Evolutionary conservation across 2,797 vertebrate genomes (phyloP).

Genomic region (Pteronotus mesoamericanus): DNA sequence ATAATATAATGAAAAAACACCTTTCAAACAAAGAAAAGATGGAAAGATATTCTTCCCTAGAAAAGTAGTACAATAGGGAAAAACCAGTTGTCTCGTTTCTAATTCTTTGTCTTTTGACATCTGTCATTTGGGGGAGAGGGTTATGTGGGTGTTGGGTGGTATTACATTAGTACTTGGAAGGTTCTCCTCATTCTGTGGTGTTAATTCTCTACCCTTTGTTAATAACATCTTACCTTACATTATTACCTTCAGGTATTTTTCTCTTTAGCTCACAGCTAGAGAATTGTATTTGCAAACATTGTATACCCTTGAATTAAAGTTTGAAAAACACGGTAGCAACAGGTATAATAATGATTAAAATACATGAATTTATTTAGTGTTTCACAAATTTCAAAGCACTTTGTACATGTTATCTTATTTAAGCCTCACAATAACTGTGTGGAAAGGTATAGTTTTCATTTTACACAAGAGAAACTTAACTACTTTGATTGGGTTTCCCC

Average conservation of each 20-base stretch:
- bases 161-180: neutral
- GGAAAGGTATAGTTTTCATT: neutral
- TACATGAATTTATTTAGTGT: neutral
- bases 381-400: neutral
- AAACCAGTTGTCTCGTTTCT: constrained; percentile 22
- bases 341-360: neutral
- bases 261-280: neutral
- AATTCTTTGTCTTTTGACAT: constrained; percentile 46
- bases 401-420: neutral
- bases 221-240: neutral
- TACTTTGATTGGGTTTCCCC: neutral
- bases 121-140: constrained; percentile 32
- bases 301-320: neutral
- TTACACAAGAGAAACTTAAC: neutral
- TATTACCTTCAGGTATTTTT: neutral
- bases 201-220: neutral
- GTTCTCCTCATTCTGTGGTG: neutral
- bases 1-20: constrained; percentile 33
- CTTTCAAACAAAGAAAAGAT: constrained; percentile 49
- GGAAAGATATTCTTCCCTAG: constrained; percentile 19
- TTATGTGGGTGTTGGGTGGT: neutral
- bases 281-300: constrained; percentile 20
- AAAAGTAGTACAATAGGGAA: neutral
- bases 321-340: neutral
- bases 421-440: neutral